phyloP scores from a whole-genome alignment of 2,888 invertebrate species.

The Luperina nickerlii region DNA sequence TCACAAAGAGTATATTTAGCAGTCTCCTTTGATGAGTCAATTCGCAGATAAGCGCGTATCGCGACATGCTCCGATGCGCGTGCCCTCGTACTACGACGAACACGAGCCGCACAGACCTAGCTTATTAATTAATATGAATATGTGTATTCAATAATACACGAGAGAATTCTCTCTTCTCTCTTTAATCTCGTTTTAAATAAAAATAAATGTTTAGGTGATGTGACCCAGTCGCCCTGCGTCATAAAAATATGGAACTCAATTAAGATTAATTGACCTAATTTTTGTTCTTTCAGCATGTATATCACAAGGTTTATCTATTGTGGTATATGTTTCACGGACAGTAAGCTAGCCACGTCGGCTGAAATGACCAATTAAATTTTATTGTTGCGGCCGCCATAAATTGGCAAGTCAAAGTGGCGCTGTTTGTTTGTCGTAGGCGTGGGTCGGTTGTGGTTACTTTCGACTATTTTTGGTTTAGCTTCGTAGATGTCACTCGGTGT shows the following conservation, averaged over 20 bases:
- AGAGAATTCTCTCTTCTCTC: slow-evolving; percentile 18
- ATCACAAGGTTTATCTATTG: slow-evolving; percentile 30
- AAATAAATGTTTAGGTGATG: not conserved
- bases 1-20: slow-evolving; percentile 82
- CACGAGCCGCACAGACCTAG: slow-evolving; percentile 58
- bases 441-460: slow-evolving; percentile 44
- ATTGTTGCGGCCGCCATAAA: slow-evolving; percentile 62
- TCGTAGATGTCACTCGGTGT: slow-evolving; percentile 22
- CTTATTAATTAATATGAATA: slow-evolving; percentile 54
- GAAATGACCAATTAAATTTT: slow-evolving; percentile 66
- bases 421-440: slow-evolving; percentile 55
- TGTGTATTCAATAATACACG: slow-evolving; percentile 26
- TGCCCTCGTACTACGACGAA: slow-evolving; percentile 65
- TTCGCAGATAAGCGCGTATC: slow-evolving; percentile 81
- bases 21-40: slow-evolving; percentile 81
- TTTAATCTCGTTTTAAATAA: slow-evolving; percentile 32
- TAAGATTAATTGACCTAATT: slow-evolving; percentile 34
- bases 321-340: slow-evolving; percentile 52
- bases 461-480: slow-evolving; percentile 39
- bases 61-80: slow-evolving; percentile 72
- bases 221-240: not conserved
- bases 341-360: slow-evolving; percentile 48
- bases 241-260: slow-evolving; percentile 20
- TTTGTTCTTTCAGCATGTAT: slow-evolving; percentile 23
- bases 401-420: slow-evolving; percentile 66